phyloP scores from a whole-genome alignment of 2,113 vertebrate species.

The Prinia subflava region DNA sequence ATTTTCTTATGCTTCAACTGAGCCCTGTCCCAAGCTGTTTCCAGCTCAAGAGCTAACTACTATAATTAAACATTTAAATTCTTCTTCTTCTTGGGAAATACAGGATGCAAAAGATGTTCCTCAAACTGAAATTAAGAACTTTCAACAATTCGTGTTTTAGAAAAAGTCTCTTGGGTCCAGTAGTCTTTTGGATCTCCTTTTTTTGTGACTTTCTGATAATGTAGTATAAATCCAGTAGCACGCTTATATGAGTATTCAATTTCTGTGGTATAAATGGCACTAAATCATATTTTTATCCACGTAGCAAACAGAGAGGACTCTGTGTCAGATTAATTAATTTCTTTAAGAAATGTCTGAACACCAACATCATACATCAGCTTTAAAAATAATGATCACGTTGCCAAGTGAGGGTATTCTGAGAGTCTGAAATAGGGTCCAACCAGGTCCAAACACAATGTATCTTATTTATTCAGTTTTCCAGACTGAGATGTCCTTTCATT shows the following conservation, averaged over 20 bases:
- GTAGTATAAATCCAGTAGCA: background rate
- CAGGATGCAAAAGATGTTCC: background rate
- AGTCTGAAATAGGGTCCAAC: background rate
- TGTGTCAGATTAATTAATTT: background rate
- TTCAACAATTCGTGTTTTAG: background rate
- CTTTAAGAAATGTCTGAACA: background rate
- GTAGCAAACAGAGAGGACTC: background rate
- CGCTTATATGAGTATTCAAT: background rate
- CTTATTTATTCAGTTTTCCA: background rate
- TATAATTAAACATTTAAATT: background rate
- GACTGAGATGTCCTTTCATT: background rate
- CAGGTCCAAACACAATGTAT: background rate
- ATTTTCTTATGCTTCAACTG: background rate
- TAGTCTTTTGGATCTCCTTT: background rate
- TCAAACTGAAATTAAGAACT: background rate
- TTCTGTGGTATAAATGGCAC: background rate
- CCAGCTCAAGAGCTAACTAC: background rate
- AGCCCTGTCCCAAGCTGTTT: background rate
- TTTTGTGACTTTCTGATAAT: background rate
- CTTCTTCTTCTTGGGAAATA: background rate
- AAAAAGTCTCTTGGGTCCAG: background rate
- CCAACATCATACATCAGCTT: background rate
- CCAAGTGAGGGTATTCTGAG: background rate
- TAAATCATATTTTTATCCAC: background rate
- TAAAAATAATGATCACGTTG: background rate